Conservation (phyloP, 2,888 invertebrate species). For the Acronicta aceris region DNA sequence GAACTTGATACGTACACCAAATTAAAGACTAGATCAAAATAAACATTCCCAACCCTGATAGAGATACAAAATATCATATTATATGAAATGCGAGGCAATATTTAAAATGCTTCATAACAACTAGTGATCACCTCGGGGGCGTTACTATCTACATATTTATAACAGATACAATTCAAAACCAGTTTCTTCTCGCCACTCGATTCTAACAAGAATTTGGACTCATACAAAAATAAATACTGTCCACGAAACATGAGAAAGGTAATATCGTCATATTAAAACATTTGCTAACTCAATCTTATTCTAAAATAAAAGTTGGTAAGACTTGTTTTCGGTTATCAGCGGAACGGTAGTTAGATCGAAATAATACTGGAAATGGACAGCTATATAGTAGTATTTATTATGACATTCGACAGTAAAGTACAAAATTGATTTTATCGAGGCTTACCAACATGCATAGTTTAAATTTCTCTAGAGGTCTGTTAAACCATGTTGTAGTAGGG, state of each 20-base stretch:
- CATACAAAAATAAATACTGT: conserved; percentile 87
- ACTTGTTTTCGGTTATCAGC: conserved; percentile 69
- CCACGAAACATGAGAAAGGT: conserved; percentile 85
- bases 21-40: conserved; percentile 58
- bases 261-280: conserved; percentile 74
- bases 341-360: conserved; percentile 72
- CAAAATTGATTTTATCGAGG: conserved; percentile 85
- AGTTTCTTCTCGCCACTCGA: conserved; percentile 79
- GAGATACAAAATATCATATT: conserved; percentile 72
- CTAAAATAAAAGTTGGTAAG: conserved; percentile 72
- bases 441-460: conserved; percentile 76
- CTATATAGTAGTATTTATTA: conserved; percentile 85
- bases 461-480: conserved; percentile 70
- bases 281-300: conserved; percentile 71
- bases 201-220: conserved; percentile 88
- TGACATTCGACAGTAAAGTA: conserved; percentile 85
- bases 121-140: conserved; percentile 80
- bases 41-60: conserved; percentile 60
- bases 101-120: conserved; percentile 76
- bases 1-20: conserved; percentile 57
- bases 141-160: conserved; percentile 85
- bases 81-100: conserved; percentile 69
- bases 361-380: conserved; percentile 76
- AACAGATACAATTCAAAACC: conserved; percentile 83
- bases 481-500: conserved; percentile 61